A percentile compares a stretch with the other conserved stretches of the same genome.
Conservation (phyloP, 2,113 vertebrate species). For the Geococcyx californianus region DNA sequence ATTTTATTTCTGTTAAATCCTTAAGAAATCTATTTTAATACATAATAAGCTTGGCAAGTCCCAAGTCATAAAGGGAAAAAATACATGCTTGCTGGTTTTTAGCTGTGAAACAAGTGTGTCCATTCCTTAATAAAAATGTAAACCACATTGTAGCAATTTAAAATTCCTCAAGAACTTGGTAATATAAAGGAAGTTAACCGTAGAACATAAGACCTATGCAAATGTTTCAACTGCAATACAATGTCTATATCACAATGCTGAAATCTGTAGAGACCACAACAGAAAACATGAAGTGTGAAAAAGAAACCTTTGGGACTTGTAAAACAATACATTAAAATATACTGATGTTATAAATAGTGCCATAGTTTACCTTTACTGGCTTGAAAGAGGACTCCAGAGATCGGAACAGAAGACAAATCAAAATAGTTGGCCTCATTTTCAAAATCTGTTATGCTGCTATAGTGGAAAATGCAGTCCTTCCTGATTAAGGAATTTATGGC, state of each 20-base stretch:
- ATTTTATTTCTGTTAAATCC: background rate
- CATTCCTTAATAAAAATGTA: background rate
- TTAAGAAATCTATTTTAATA: background rate
- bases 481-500: background rate
- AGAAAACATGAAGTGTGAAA: background rate
- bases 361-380: background rate
- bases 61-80: background rate
- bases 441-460: background rate
- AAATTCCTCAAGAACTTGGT: background rate
- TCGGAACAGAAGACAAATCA: background rate
- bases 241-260: background rate
- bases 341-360: background rate
- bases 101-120: background rate
- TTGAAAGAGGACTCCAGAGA: background rate
- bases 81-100: background rate
- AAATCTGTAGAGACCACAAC: background rate
- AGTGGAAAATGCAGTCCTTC: background rate
- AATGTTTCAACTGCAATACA: background rate
- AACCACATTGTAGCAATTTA: background rate
- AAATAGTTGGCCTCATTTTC: background rate
- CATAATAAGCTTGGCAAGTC: background rate
- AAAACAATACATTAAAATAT: constrained; percentile 1
- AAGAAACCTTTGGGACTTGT: background rate
- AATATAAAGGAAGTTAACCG: background rate
- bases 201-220: background rate